A percentile compares a stretch with the other conserved stretches of the same genome.
These are phyloP conservation scores for Uropetala carovei DNA, from an alignment of 2,888 invertebrate genomes.

Conservation along the genomic window DNA sequence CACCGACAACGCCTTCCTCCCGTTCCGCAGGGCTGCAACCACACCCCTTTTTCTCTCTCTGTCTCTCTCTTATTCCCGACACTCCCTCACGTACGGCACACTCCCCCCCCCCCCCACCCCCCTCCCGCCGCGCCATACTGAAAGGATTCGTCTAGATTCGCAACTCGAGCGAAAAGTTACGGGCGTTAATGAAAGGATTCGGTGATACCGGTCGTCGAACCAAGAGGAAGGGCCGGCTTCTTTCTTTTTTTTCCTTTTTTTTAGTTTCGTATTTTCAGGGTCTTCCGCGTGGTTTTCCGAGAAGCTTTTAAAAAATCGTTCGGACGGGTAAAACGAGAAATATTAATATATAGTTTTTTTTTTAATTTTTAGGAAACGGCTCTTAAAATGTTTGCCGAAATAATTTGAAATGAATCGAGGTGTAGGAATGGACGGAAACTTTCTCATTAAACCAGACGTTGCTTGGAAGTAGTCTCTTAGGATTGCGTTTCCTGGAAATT, in stretches of 20 bases:
- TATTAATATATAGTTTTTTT: too few relatives aligned
- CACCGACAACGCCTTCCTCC: not conserved
- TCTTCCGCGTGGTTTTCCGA: too few relatives aligned
- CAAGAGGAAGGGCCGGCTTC: not conserved
- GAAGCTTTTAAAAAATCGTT: too few relatives aligned
- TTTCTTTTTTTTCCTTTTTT: not conserved
- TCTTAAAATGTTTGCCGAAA: too few relatives aligned
- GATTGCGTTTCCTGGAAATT: too few relatives aligned
- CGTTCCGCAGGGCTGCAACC: not conserved
- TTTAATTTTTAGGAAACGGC: too few relatives aligned
- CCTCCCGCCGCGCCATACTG: not conserved
- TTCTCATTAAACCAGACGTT: too few relatives aligned
- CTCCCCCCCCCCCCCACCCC: not conserved
- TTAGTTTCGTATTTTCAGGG: too few relatives aligned
- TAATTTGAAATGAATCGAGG: too few relatives aligned
- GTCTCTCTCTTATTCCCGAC: not conserved
- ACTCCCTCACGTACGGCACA: conserved; percentile 47
- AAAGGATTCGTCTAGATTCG: not conserved
- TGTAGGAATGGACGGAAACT: too few relatives aligned
- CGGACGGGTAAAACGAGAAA: too few relatives aligned
- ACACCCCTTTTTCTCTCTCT: conserved; percentile 22
- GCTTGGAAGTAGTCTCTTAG: too few relatives aligned
- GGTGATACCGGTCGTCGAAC: conserved; percentile 51
- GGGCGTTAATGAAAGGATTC: conserved; percentile 52
- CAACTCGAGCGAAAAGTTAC: conserved; percentile 52